These are phyloP conservation scores for Meta bourneti DNA, from an alignment of 2,888 invertebrate species.

Conservation along the genomic window DNA sequence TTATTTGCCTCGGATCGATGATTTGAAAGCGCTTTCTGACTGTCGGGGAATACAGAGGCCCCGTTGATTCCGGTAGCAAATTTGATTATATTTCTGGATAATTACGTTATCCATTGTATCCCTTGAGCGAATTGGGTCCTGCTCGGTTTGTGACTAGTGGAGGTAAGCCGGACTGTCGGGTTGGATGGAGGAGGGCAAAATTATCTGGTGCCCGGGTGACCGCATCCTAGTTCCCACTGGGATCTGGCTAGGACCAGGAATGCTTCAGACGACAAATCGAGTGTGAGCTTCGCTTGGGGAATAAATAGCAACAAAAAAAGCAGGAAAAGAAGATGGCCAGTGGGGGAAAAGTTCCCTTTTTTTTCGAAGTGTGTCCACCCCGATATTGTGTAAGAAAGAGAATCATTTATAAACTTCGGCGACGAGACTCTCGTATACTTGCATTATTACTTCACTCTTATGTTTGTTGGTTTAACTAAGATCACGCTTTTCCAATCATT, in stretches of 20 bases:
- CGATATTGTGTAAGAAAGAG: constrained; percentile 63
- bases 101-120: constrained; percentile 64
- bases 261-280: constrained; percentile 85
- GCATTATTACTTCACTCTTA: constrained; percentile 55
- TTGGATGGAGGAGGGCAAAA: not conserved
- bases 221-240: constrained; percentile 35
- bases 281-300: constrained; percentile 79
- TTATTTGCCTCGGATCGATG: constrained; percentile 57
- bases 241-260: constrained; percentile 81
- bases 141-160: constrained; percentile 1
- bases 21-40: constrained; percentile 57
- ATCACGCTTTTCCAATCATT: no score
- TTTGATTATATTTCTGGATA: constrained; percentile 65
- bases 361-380: constrained; percentile 32
- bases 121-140: constrained; percentile 55
- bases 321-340: constrained; percentile 42
- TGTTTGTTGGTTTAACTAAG: constrained; percentile 58
- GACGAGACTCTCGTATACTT: constrained; percentile 20
- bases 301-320: constrained; percentile 46
- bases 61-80: constrained; percentile 44
- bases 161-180: constrained; percentile 28
- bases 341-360: constrained; percentile 8
- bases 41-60: constrained; percentile 43
- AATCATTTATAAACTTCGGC: constrained; percentile 62
- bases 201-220: constrained; percentile 58